Conservation (phyloP, 2,888 invertebrate genomes). For the Cryptocephalus primarius region DNA sequence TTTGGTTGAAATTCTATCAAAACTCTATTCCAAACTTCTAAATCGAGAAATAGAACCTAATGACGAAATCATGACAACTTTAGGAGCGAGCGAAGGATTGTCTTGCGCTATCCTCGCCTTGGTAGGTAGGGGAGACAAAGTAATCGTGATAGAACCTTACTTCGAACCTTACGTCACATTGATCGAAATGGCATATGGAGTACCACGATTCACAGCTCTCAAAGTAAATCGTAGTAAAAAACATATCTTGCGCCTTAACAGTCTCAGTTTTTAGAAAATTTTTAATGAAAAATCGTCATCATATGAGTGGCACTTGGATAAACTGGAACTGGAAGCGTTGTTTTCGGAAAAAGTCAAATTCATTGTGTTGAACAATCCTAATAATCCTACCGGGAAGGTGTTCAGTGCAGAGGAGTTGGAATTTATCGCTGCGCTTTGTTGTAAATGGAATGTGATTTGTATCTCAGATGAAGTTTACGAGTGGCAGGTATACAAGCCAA, state of each 20-base stretch:
- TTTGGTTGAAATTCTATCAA: slow-evolving; percentile 71
- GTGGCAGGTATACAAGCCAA: slow-evolving; percentile 82
- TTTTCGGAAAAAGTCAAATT: slow-evolving; percentile 87
- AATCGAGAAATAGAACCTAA: slow-evolving; percentile 65
- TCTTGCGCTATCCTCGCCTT: slow-evolving; percentile 66
- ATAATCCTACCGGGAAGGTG: slow-evolving; percentile 95
- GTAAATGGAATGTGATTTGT: slow-evolving; percentile 83
- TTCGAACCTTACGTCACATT: slow-evolving; percentile 97
- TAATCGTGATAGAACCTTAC: slow-evolving; percentile 94
- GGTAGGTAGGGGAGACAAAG: slow-evolving; percentile 77
- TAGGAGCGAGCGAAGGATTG: slow-evolving; percentile 91
- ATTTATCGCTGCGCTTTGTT: slow-evolving; percentile 76
- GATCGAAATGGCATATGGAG: slow-evolving; percentile 79
- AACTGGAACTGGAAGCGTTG: slow-evolving; percentile 61
- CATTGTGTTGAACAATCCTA: slow-evolving; percentile 90
- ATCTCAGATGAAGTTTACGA: slow-evolving; percentile 98
- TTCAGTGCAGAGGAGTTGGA: slow-evolving; percentile 57
- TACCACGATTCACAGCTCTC: slow-evolving; percentile 76
- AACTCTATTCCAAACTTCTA: slow-evolving; percentile 72
- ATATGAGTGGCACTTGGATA: slow-evolving; percentile 83
- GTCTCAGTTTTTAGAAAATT: slow-evolving; percentile 1
- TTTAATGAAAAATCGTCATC: slow-evolving; percentile 46
- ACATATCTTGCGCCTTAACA: slow-evolving; percentile 3
- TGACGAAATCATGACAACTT: slow-evolving; percentile 78
- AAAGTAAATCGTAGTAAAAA: slow-evolving; percentile 39